phyloP scores from a whole-genome alignment of 1,140 invertebrate genomes.

The Zaprionus gabonicus region DNA sequence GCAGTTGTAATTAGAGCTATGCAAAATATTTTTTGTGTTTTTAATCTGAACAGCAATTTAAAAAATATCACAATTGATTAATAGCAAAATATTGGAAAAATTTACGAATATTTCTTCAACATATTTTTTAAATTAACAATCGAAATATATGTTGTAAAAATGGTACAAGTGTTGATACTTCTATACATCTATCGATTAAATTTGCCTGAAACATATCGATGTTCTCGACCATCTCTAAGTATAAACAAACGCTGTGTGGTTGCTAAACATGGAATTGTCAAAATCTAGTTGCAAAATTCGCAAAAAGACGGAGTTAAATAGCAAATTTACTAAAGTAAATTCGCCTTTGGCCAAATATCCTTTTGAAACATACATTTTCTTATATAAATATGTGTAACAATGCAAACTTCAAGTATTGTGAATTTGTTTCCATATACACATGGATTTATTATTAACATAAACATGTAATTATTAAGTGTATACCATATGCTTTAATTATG shows the following conservation, averaged over 20 bases:
- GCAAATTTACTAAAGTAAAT: slow-evolving; percentile 47
- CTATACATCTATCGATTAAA: neutral
- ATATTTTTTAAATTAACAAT: neutral
- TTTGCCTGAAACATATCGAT: neutral
- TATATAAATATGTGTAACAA: neutral
- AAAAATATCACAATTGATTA: neutral
- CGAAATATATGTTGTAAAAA: neutral
- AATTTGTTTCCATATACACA: neutral
- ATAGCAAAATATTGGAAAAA: neutral
- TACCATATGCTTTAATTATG: too few species aligned
- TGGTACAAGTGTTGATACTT: neutral
- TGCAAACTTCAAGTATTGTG: neutral
- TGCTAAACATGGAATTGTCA: neutral
- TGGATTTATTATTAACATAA: too few species aligned
- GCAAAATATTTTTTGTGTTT: too few species aligned
- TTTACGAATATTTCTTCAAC: neutral
- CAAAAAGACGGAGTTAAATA: slow-evolving; percentile 17
- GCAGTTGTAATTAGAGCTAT: too few species aligned
- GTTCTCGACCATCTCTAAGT: neutral
- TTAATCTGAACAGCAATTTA: neutral
- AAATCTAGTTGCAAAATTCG: slow-evolving; percentile 84
- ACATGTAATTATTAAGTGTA: too few species aligned
- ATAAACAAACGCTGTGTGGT: neutral
- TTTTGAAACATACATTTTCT: slow-evolving; percentile 38
- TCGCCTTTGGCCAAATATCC: slow-evolving; percentile 73